These are phyloP conservation scores for Brenthis hecate DNA, from an alignment of 2,888 invertebrate genomes.

Conservation along the genomic window DNA sequence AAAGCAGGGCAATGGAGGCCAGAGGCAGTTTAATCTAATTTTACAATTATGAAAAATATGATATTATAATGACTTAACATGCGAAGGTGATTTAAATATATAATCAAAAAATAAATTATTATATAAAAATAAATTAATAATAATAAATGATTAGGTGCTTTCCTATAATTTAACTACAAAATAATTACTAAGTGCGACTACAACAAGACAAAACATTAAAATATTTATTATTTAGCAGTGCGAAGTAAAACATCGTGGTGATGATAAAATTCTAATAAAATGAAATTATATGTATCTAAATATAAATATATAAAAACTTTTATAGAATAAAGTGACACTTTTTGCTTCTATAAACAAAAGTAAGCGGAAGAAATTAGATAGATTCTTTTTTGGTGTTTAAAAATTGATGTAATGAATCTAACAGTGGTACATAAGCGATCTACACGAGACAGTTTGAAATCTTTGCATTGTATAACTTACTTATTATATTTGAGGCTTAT, in stretches of 20 bases:
- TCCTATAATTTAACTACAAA: conserved; percentile 17
- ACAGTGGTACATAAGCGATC: conserved; percentile 44
- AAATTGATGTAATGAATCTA: conserved; percentile 17
- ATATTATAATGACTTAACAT: conserved; percentile 11
- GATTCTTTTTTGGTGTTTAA: conserved; percentile 8
- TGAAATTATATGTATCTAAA: conserved; percentile 18
- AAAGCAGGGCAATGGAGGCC: conserved; percentile 30
- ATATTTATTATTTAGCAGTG: conserved; percentile 12
- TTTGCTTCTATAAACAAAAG: conserved; percentile 7
- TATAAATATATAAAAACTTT: conserved; percentile 11
- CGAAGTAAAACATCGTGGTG: conserved; percentile 22
- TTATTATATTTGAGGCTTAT: conserved; percentile 14
- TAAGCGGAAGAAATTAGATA: conserved; percentile 24
- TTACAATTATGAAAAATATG: neutral
- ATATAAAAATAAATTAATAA: neutral
- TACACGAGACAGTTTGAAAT: conserved; percentile 71
- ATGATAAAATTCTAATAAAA: conserved; percentile 37
- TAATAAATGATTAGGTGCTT: conserved; percentile 17
- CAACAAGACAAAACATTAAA: conserved; percentile 12
- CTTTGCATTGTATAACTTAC: conserved; percentile 22
- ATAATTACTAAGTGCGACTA: conserved; percentile 21
- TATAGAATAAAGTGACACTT: conserved; percentile 12
- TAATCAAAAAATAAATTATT: conserved; percentile 5
- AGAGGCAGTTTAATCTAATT: conserved; percentile 29
- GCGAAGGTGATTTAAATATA: conserved; percentile 13